Evolutionary conservation across 2,888 invertebrate species (phyloP), one percentile per base, ranked within the genome.

Genomic region (Ariolimax columbianus): DNA sequence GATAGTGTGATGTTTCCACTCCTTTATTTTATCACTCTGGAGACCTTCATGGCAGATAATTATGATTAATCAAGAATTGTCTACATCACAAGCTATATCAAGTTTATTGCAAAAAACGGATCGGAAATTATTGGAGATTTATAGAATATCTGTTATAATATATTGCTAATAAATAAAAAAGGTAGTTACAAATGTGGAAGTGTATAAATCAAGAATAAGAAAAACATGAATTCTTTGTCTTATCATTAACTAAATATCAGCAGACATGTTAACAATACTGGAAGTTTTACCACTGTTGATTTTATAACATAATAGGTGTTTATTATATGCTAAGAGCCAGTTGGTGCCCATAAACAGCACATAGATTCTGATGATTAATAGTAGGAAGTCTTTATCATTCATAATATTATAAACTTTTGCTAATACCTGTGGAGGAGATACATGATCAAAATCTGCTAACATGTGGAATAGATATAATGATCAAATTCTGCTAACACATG

Each of bases 11-110:
- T 70, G 38, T 36, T 70, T 70, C 38, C 19, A 70, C 36, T 70
- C 33, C 33, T 70, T 70, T 70, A 70, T 70, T 70, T 30, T 70
- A 36, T 36, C 70, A 70, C 38, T 26, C 38, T 70, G n/a, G 63
- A 63, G n/a, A n/a, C 6, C 30, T 63, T 30, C 14, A n/a, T 23
- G 23, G 17, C 19, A 55, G 47, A n/a, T n/a, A n/a, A n/a, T 47
- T 47, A 47, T 47, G 47, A 47, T 14, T 59, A 9, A 63, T 30
- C 63, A 7, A 4, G 4, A n/a, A 30, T 30, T 7, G 63, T 30
- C 30, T 30, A 70, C 70, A 70, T 70, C 33, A 36, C 36, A 38
- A 9, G 33, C 38, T 36, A 70, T 0, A 70, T 70, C 17, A 36
- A 36, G 38, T 14, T 70, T 63, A 30, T 63, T 63, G 63, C 63